Percentiles rank a stretch among this genome's conserved stretches.
phyloP scores from a whole-genome alignment of 2,113 vertebrate genomes.

The Noturus placidus region DNA sequence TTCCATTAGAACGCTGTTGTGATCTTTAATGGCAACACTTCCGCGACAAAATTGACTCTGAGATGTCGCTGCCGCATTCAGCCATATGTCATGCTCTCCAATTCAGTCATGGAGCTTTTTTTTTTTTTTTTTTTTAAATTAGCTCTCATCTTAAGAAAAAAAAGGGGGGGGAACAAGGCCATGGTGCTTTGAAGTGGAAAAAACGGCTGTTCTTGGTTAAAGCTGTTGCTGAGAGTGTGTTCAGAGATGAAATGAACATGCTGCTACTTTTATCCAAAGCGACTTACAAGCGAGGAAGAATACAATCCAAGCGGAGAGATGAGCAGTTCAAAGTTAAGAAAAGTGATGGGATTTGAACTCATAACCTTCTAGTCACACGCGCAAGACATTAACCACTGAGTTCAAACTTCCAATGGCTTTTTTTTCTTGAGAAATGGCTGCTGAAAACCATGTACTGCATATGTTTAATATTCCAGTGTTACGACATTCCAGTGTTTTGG shows the following conservation, averaged over 20 bases:
- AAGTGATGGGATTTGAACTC: conserved; percentile 1
- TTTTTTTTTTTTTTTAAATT: background rate
- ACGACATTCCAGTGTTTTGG: background rate
- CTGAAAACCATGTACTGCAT: background rate
- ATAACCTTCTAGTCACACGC: background rate
- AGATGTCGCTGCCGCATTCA: conserved; percentile 17
- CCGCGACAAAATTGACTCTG: conserved; percentile 4
- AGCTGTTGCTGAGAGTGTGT: background rate
- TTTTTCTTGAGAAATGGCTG: background rate
- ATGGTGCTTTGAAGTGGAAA: conserved; percentile 14
- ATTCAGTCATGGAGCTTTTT: conserved; percentile 28
- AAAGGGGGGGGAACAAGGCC: background rate
- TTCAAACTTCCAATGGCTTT: background rate
- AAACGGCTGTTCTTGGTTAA: conserved; percentile 4
- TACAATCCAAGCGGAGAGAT: background rate
- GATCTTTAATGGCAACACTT: conserved; percentile 19
- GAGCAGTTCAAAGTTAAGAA: background rate
- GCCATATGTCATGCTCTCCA: conserved; percentile 8
- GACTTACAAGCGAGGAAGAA: background rate
- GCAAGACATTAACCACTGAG: background rate
- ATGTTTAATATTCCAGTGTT: background rate
- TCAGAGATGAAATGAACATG: background rate
- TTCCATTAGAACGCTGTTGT: background rate
- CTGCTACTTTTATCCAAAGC: conserved; percentile 12
- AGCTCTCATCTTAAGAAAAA: conserved; percentile 1